These are phyloP conservation scores for Microctonus hyperodae DNA, from an alignment of 2,888 invertebrate genomes.

Conservation along the genomic window DNA sequence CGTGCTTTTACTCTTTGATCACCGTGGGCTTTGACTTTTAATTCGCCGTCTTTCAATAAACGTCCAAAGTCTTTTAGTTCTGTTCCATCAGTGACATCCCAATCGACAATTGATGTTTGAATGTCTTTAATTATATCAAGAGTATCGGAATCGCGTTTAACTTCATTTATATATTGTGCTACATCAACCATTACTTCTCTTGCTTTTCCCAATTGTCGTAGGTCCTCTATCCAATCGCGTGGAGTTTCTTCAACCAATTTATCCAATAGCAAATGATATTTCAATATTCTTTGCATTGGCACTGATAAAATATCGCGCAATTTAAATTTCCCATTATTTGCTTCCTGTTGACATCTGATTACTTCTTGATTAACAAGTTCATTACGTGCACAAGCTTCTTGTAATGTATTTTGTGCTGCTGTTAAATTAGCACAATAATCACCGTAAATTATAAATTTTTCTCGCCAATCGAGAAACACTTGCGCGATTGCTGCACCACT, in stretches of 20 bases:
- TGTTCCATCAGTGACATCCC: slow-evolving; percentile 81
- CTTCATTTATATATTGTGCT: slow-evolving; percentile 97
- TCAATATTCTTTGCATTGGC: slow-evolving; percentile 98
- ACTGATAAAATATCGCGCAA: slow-evolving; percentile 94
- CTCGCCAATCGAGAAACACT: slow-evolving; percentile 90
- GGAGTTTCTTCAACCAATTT: slow-evolving; percentile 88
- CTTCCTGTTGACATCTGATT: slow-evolving; percentile 86
- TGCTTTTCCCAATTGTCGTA: slow-evolving; percentile 81
- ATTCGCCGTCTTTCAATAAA: slow-evolving; percentile 91
- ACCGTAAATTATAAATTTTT: slow-evolving; percentile 91
- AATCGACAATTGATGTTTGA: slow-evolving; percentile 83
- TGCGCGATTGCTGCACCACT: slow-evolving; percentile 67
- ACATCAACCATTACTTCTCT: slow-evolving; percentile 97
- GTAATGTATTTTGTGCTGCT: slow-evolving; percentile 84
- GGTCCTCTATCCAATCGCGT: slow-evolving; percentile 85
- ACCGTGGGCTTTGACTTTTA: slow-evolving; percentile 82
- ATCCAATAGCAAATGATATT: slow-evolving; percentile 93
- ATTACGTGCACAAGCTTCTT: slow-evolving; percentile 75
- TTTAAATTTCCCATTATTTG: slow-evolving; percentile 94
- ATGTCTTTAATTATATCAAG: slow-evolving; percentile 89
- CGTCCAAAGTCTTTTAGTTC: slow-evolving; percentile 90
- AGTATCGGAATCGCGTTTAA: slow-evolving; percentile 95
- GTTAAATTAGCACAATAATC: slow-evolving; percentile 96
- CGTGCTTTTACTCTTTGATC: slow-evolving; percentile 85
- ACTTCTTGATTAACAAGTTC: slow-evolving; percentile 73